phyloP scores from a whole-genome alignment of 1,140 invertebrate genomes.

The Stratiolaelaps scimitus region DNA sequence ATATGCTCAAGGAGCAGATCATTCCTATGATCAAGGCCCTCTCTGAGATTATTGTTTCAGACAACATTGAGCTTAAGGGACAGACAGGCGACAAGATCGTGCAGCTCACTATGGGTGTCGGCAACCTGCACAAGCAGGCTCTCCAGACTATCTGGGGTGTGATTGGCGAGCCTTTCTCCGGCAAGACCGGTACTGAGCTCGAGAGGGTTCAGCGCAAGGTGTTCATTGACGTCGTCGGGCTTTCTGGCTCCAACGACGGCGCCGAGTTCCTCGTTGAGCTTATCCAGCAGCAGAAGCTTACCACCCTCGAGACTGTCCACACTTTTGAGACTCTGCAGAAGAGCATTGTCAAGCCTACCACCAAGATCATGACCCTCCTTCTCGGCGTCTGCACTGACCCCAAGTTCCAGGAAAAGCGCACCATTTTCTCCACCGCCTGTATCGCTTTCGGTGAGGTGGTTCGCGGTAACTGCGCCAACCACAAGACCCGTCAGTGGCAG shows the following conservation, averaged over 20 bases:
- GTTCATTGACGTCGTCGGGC: slow-evolving; percentile 17
- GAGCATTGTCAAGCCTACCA: slow-evolving; percentile 20
- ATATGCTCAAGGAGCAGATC: slow-evolving; percentile 13
- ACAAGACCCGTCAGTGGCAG: neutral
- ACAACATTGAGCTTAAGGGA: slow-evolving; percentile 6
- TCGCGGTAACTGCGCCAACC: neutral
- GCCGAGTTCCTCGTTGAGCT: slow-evolving; percentile 13
- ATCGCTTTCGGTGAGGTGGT: slow-evolving; percentile 14
- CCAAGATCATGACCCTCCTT: neutral
- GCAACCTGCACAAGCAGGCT: neutral
- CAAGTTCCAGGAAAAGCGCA: slow-evolving; percentile 8
- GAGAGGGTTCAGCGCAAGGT: slow-evolving; percentile 23
- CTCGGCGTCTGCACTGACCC: neutral
- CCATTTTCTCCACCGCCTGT: neutral
- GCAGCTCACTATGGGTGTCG: slow-evolving; percentile 15
- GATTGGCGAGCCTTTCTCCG: neutral
- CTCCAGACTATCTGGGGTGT: slow-evolving; percentile 13
- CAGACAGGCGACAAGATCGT: slow-evolving; percentile 26
- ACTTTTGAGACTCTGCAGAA: neutral
- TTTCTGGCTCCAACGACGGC: slow-evolving; percentile 20
- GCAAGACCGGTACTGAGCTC: neutral
- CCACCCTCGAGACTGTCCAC: slow-evolving; percentile 15
- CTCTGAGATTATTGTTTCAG: slow-evolving; percentile 12
- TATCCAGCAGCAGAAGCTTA: slow-evolving; percentile 5
- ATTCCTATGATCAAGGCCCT: slow-evolving; percentile 14